Conservation (phyloP, 2,797 vertebrate species). For the Meriones psammophilus region DNA sequence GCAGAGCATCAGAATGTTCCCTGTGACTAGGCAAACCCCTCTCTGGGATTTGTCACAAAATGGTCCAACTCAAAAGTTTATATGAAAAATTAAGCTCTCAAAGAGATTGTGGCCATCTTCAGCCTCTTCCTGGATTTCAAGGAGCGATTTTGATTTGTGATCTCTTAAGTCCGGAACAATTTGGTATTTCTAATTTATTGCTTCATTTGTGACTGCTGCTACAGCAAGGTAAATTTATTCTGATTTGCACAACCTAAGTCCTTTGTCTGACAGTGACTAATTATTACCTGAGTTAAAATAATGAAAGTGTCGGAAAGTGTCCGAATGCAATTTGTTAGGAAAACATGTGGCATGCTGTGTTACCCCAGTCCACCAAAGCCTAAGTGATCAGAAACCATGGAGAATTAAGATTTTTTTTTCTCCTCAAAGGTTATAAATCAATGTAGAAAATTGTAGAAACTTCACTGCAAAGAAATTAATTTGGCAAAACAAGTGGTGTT, state of each 20-base stretch:
- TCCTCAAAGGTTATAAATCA: constrained; percentile 90
- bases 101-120: constrained; percentile 85
- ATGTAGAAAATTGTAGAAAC: constrained; percentile 87
- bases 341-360: constrained; percentile 92
- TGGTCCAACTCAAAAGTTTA: constrained; percentile 83
- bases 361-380: constrained; percentile 89
- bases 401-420: constrained; percentile 88
- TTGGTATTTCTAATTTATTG: constrained; percentile 94
- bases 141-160: constrained; percentile 90
- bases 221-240: constrained; percentile 93
- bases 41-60: constrained; percentile 81
- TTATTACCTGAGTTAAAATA: constrained; percentile 95
- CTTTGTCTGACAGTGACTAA: constrained; percentile 93
- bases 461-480: constrained; percentile 79
- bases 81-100: constrained; percentile 88
- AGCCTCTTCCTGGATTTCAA: constrained; percentile 87
- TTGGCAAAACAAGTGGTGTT: constrained; percentile 60
- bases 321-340: constrained; percentile 94
- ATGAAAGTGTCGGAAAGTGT: constrained; percentile 94
- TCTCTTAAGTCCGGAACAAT: constrained; percentile 91
- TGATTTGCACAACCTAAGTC: constrained; percentile 93
- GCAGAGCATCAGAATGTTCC: constrained; percentile 23
- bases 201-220: constrained; percentile 94
- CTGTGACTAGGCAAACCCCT: constrained; percentile 71
- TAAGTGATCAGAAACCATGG: constrained; percentile 91